phyloP scores from a whole-genome alignment of 1,140 invertebrate species.

The Brachionus rotundiformis region DNA sequence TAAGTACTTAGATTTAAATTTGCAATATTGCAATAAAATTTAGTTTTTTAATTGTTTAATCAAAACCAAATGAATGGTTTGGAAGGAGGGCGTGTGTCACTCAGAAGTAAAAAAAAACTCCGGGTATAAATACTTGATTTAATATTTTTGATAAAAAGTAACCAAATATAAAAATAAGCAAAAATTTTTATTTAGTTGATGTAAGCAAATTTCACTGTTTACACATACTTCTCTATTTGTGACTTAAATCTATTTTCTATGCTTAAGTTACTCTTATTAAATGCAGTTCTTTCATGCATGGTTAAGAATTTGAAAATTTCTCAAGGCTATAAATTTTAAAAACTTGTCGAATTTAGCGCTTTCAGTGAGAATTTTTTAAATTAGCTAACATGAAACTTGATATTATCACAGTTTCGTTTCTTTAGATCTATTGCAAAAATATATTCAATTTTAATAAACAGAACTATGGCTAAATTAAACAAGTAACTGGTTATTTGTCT shows the following conservation, averaged over 20 bases:
- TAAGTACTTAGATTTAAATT: neutral
- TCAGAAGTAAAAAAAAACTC: too few relatives aligned
- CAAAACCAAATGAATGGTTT: neutral
- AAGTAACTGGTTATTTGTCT: too few relatives aligned
- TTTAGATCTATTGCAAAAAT: neutral
- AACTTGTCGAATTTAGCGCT: neutral
- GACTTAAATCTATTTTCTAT: neutral
- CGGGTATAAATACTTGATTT: neutral
- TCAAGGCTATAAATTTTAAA: neutral
- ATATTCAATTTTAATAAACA: neutral
- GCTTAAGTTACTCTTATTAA: neutral
- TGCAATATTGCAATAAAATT: neutral
- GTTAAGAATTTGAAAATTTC: too few relatives aligned
- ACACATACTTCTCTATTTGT: neutral
- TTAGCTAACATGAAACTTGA: too few relatives aligned
- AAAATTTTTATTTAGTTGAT: neutral
- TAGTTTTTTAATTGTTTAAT: neutral
- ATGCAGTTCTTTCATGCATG: neutral
- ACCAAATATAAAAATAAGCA: neutral
- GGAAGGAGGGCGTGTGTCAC: neutral
- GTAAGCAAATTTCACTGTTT: too few relatives aligned
- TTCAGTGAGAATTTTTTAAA: neutral
- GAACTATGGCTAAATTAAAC: too few relatives aligned
- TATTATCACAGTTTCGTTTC: neutral
- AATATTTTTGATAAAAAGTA: neutral